These are phyloP conservation scores for Podarcis cretensis DNA, from an alignment of 2,113 vertebrate genomes.

Conservation along the genomic window DNA sequence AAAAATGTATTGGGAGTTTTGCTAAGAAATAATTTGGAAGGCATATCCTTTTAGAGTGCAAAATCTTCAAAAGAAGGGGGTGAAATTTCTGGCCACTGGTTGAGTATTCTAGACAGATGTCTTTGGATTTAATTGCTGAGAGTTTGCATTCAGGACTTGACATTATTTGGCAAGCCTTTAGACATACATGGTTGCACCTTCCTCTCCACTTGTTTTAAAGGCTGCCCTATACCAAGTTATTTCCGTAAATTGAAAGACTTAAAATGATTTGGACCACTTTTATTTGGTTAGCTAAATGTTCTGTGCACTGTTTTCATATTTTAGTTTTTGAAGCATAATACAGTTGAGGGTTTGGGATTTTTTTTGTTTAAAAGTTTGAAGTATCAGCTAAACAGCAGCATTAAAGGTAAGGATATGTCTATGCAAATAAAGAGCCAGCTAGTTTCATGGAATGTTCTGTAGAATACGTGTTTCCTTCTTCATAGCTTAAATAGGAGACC, in stretches of 20 bases:
- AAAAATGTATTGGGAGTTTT: not conserved
- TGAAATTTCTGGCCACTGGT: too few species aligned
- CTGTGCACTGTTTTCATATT: not conserved
- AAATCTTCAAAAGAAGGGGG: not conserved
- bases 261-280: not conserved
- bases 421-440: not conserved
- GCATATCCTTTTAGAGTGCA: not conserved
- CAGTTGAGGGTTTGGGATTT: not conserved
- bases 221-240: not conserved
- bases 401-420: not conserved
- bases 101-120: too few species aligned
- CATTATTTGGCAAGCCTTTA: too few species aligned
- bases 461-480: not conserved
- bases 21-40: not conserved
- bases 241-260: not conserved
- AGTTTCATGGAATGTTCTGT: not conserved
- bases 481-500: not conserved
- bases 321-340: not conserved
- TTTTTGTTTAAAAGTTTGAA: not conserved
- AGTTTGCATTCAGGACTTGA: too few species aligned
- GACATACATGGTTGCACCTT: not conserved
- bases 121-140: too few species aligned
- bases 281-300: not conserved
- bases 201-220: not conserved
- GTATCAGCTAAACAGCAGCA: not conserved